Evolutionary conservation across 2,797 vertebrate genomes (phyloP).

Genomic region (Anguilla megastoma): DNA sequence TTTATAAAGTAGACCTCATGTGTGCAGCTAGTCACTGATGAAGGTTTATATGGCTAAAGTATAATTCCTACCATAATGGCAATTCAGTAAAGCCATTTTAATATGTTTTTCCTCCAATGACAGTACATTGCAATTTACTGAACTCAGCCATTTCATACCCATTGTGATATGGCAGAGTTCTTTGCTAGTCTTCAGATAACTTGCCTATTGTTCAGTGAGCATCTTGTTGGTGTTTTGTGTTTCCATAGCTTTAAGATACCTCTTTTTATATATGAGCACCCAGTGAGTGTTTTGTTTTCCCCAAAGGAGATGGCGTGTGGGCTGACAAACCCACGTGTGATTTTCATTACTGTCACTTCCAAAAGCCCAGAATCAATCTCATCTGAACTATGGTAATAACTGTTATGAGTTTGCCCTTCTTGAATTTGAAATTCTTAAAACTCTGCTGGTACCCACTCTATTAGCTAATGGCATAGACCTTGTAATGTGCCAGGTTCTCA

Average conservation of each 20-base stretch:
- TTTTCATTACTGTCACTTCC: background rate
- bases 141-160: background rate
- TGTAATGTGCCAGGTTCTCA: background rate
- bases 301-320: background rate
- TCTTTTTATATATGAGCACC: no score
- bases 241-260: no score
- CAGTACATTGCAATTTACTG: no score
- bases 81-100: no score
- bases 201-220: background rate
- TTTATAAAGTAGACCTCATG: no score
- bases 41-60: no score
- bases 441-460: background rate
- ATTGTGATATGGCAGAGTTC: background rate
- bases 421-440: background rate
- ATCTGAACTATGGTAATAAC: background rate
- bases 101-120: no score
- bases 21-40: no score
- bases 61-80: no score
- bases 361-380: background rate
- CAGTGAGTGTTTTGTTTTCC: background rate
- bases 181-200: background rate
- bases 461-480: background rate
- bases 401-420: background rate
- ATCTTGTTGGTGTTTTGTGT: background rate
- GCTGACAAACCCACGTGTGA: background rate